Evolutionary conservation across 2,888 invertebrate species (phyloP), one percentile per base, ranked within the genome.

Genomic region (Zootermopsis nevadensis): DNA sequence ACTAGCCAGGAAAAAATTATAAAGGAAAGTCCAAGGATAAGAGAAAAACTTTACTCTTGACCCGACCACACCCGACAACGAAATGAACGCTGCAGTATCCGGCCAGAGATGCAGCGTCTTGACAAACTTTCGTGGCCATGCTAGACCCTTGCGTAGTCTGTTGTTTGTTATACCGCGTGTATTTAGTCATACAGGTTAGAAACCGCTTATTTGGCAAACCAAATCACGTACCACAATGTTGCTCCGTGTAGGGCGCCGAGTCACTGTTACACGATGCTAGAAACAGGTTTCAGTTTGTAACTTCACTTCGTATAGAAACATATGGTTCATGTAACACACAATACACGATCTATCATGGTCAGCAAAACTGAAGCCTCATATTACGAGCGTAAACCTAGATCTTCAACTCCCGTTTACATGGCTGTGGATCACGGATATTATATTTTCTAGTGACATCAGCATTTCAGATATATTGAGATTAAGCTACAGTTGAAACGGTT

Each of bases 241-340:
- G n/a, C 2, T 38, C 35, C 38, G n/a, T 15, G n/a, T 38, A 22
- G 74, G 74, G 7, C 74, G 42, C 74, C 74, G 24, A 74, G 74
- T n/a, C 42, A 38, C 35, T 42, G 74, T 38, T 74, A 74, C 74
- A 74, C 33, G 74, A n/a, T 38, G 74, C 69, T 33, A 19, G n/a
- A 33, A n/a, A 38, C 74, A 33, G 69, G 33, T 69, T 69, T 69
- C 4, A 33, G 33, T 69, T 69, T 6, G 69, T 12, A 31, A 69
- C 33, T 69, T 27, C 60, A 60, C 10, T 27, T n/a, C n/a, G n/a
- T 27, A 10, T n/a, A 27, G n/a, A 60, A n/a, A 33, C 69, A 31
- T 33, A 31, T 69, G 69, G 3, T 31, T 33, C 69, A 4, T 69
- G 69, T 22, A 33, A 8, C 6, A 6, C 33, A n/a, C 60, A 60